A percentile compares a stretch with the other conserved stretches of the same genome.
phyloP scores from a whole-genome alignment of 2,113 vertebrate genomes.

The Pimephales promelas region DNA sequence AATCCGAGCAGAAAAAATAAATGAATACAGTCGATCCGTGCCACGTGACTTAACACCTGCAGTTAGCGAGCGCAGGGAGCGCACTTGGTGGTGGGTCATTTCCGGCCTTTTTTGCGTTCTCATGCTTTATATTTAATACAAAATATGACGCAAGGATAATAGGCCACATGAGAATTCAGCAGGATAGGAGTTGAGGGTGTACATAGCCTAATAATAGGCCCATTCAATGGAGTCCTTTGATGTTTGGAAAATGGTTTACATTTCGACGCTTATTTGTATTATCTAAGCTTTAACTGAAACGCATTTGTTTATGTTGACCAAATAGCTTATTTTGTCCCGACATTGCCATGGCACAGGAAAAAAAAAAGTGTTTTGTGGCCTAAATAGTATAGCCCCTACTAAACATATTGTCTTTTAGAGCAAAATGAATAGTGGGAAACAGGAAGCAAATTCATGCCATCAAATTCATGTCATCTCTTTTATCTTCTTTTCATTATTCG shows the following conservation, averaged over 20 bases:
- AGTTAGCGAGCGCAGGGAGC: neutral
- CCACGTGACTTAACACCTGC: conserved; percentile 70
- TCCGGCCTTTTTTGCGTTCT: neutral
- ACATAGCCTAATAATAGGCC: neutral
- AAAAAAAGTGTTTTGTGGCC: neutral
- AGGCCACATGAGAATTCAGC: neutral
- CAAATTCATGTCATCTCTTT: conserved; percentile 39
- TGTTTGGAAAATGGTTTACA: neutral
- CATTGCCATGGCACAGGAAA: neutral
- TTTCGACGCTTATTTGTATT: neutral
- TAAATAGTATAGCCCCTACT: neutral
- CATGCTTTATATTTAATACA: neutral
- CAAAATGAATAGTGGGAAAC: neutral
- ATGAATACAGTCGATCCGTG: conserved; percentile 73
- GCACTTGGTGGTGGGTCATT: neutral
- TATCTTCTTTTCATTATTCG: conserved; percentile 26
- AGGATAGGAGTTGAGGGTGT: neutral
- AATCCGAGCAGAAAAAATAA: conserved; percentile 76
- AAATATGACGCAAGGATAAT: neutral
- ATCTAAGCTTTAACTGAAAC: neutral
- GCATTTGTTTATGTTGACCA: neutral
- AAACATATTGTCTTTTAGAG: neutral
- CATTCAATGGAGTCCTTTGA: neutral
- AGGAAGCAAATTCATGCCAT: conserved; percentile 19
- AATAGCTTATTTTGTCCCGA: neutral